Conservation (phyloP, 2,888 invertebrate species). For the Coronaproctus castanopsis region DNA sequence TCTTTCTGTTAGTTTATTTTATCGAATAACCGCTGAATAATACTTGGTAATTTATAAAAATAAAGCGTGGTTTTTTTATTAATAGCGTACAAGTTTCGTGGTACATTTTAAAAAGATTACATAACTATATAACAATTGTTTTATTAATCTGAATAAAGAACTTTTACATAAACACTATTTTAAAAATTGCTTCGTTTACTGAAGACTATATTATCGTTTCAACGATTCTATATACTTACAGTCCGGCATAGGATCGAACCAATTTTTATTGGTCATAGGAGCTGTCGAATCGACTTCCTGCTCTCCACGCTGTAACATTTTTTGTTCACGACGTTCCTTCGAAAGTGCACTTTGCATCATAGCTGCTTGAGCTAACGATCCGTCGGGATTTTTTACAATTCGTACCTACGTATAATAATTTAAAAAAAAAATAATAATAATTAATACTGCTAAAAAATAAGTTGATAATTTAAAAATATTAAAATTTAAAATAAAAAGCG, state of each 20-base stretch:
- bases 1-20: too few species aligned
- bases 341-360: slow-evolving; percentile 99
- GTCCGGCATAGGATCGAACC: slow-evolving; percentile 91
- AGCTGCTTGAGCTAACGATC: slow-evolving; percentile 93
- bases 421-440: neutral
- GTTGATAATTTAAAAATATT: too few species aligned
- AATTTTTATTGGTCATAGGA: slow-evolving; percentile 62
- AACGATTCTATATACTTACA: slow-evolving; percentile 28
- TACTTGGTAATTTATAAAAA: too few species aligned
- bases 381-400: slow-evolving; percentile 97
- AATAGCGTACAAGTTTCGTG: too few species aligned
- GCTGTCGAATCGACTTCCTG: slow-evolving; percentile 73
- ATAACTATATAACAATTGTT: too few species aligned
- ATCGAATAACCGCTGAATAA: too few species aligned
- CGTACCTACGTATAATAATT: slow-evolving; percentile 25
- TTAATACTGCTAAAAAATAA: neutral
- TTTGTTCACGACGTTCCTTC: slow-evolving; percentile 88
- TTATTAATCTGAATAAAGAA: too few species aligned
- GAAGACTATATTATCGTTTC: too few species aligned
- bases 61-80: too few species aligned
- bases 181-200: too few species aligned
- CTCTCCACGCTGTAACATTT: slow-evolving; percentile 87
- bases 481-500: neutral
- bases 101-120: too few species aligned
- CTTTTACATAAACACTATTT: too few species aligned